These are phyloP conservation scores for Ferrisia virgata DNA, from an alignment of 2,888 invertebrate species.

Conservation along the genomic window DNA sequence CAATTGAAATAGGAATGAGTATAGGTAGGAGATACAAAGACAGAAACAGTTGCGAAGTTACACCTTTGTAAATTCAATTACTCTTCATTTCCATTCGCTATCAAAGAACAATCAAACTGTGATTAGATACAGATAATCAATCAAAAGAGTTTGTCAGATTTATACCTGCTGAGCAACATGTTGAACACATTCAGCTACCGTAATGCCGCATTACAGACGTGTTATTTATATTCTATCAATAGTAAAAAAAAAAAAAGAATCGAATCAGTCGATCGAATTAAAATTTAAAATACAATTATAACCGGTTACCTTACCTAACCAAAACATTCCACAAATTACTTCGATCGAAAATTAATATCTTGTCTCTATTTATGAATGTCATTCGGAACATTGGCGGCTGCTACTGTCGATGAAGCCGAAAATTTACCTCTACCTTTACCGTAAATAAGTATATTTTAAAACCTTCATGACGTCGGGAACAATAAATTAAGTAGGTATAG, in stretches of 20 bases:
- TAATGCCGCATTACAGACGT: constrained; percentile 15
- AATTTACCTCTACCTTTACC: not conserved
- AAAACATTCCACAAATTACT: constrained; percentile 28
- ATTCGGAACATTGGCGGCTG: not conserved
- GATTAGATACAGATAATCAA: constrained; percentile 44
- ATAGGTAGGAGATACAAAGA: too few species aligned
- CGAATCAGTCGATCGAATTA: constrained; percentile 30
- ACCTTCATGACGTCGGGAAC: too few species aligned
- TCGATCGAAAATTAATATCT: constrained; percentile 12
- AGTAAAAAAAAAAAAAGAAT: not conserved
- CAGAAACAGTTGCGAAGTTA: not conserved
- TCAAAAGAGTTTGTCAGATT: constrained; percentile 34
- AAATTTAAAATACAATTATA: constrained; percentile 26
- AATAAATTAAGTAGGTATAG: too few species aligned
- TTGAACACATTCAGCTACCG: constrained; percentile 35
- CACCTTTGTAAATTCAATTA: constrained; percentile 32
- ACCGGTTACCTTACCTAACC: constrained; percentile 11
- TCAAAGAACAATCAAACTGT: constrained; percentile 40
- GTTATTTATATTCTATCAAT: constrained; percentile 28
- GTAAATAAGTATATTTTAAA: not conserved
- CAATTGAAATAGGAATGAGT: too few species aligned
- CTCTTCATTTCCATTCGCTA: constrained; percentile 34
- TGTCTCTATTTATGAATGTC: not conserved
- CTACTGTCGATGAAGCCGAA: not conserved
- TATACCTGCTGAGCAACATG: constrained; percentile 35